Conservation (phyloP, 2,888 invertebrate species). For the Napeogenes sylphis region DNA sequence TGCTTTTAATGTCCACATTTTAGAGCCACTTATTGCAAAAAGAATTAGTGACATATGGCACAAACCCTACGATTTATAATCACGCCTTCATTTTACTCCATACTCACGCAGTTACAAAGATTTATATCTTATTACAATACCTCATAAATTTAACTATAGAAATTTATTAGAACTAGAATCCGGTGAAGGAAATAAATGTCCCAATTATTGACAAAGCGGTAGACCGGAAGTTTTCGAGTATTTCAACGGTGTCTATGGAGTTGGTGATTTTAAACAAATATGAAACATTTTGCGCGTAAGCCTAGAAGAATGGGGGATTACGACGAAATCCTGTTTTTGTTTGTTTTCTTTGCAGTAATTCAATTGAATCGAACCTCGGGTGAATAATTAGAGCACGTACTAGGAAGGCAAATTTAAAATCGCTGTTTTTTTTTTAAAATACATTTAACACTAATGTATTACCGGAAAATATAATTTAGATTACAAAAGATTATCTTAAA, state of each 20-base stretch:
- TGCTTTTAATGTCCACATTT: neutral
- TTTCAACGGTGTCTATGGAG: constrained; percentile 62
- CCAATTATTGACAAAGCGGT: constrained; percentile 65
- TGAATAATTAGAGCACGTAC: constrained; percentile 38
- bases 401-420: constrained; percentile 10
- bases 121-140: constrained; percentile 63
- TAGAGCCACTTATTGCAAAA: constrained; percentile 19
- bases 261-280: constrained; percentile 69
- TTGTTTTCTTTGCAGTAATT: constrained; percentile 71
- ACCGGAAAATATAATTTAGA: neutral
- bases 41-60: constrained; percentile 50
- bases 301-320: constrained; percentile 68
- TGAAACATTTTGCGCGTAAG: constrained; percentile 53
- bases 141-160: constrained; percentile 66
- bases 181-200: constrained; percentile 68
- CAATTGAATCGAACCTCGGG: constrained; percentile 50
- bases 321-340: constrained; percentile 75
- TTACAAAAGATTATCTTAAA: neutral
- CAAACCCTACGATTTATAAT: constrained; percentile 52
- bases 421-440: neutral
- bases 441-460: neutral
- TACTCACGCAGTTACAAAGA: constrained; percentile 68
- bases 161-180: constrained; percentile 55
- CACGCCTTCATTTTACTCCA: constrained; percentile 50
- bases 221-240: constrained; percentile 71